Conservation (phyloP, 1,140 invertebrate species). For the Drosophila santomea region DNA sequence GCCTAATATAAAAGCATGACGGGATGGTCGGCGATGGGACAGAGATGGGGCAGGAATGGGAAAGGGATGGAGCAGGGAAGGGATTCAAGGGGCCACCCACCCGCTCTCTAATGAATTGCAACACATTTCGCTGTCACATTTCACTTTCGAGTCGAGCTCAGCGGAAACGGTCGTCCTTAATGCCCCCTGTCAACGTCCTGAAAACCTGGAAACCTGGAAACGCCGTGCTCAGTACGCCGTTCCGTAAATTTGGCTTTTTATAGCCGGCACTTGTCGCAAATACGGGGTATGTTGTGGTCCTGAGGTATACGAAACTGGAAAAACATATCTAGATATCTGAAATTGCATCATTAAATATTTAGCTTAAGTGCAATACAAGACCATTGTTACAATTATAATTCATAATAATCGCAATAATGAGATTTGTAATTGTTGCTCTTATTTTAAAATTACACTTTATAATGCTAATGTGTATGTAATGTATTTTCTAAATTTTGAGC, state of each 20-base stretch:
- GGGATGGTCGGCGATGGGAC: constrained; percentile 1
- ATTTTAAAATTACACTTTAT: too few relatives aligned
- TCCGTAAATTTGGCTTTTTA: constrained; percentile 31
- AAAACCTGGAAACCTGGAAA: constrained; percentile 3
- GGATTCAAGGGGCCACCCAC: neutral
- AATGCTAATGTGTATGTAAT: too few relatives aligned
- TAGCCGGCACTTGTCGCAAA: constrained; percentile 1
- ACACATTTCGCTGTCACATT: constrained; percentile 64
- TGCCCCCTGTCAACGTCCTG: constrained; percentile 42
- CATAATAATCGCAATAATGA: too few relatives aligned
- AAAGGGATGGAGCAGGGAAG: neutral
- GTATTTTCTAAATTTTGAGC: too few relatives aligned
- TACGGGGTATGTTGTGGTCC: neutral
- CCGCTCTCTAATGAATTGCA: constrained; percentile 75
- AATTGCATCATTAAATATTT: too few relatives aligned
- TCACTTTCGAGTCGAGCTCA: constrained; percentile 55
- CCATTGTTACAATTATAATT: too few relatives aligned
- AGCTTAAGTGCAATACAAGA: too few relatives aligned
- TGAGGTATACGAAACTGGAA: too few relatives aligned
- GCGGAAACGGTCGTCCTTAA: constrained; percentile 51
- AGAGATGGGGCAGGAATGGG: neutral
- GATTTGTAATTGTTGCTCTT: too few relatives aligned
- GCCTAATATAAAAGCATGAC: constrained; percentile 35
- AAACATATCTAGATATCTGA: too few relatives aligned
- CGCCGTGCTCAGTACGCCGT: neutral